These are phyloP conservation scores for Agrochola litura DNA, from an alignment of 2,888 invertebrate genomes.

Conservation along the genomic window DNA sequence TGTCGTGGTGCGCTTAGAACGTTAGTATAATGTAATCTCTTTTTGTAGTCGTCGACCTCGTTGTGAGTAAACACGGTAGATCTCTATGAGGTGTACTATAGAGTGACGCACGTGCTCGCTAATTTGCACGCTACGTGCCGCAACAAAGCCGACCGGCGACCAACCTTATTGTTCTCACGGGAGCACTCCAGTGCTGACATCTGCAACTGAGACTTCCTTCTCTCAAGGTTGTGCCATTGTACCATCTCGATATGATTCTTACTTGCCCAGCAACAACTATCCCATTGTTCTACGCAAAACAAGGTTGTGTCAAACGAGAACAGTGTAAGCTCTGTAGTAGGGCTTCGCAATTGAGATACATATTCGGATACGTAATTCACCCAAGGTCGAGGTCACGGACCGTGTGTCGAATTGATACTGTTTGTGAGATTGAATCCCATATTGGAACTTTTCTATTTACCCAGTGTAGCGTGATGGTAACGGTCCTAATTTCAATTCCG, in stretches of 20 bases:
- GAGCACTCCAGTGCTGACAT: slow-evolving; percentile 71
- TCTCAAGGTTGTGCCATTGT: slow-evolving; percentile 76
- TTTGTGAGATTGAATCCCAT: slow-evolving; percentile 79
- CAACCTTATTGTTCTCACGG: slow-evolving; percentile 80
- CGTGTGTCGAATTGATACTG: slow-evolving; percentile 64
- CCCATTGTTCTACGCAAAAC: slow-evolving; percentile 79
- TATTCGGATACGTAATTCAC: slow-evolving; percentile 69
- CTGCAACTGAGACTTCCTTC: slow-evolving; percentile 75
- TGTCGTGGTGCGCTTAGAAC: slow-evolving; percentile 41
- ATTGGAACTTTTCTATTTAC: slow-evolving; percentile 82
- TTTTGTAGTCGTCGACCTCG: slow-evolving; percentile 72
- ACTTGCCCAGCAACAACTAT: slow-evolving; percentile 71
- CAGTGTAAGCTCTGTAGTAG: slow-evolving; percentile 72
- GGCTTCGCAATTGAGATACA: slow-evolving; percentile 68
- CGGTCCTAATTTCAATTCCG: slow-evolving; percentile 85
- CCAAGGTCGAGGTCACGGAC: slow-evolving; percentile 72
- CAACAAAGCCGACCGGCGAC: slow-evolving; percentile 77
- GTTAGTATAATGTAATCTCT: slow-evolving; percentile 70
- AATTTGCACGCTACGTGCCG: slow-evolving; percentile 79
- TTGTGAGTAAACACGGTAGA: slow-evolving; percentile 69
- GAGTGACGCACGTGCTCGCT: slow-evolving; percentile 76
- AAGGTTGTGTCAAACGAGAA: slow-evolving; percentile 72
- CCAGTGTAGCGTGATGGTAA: slow-evolving; percentile 76
- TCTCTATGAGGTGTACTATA: slow-evolving; percentile 55
- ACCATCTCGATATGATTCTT: slow-evolving; percentile 66